Conservation (phyloP, 2,888 invertebrate genomes). For the Auanema sp. region DNA sequence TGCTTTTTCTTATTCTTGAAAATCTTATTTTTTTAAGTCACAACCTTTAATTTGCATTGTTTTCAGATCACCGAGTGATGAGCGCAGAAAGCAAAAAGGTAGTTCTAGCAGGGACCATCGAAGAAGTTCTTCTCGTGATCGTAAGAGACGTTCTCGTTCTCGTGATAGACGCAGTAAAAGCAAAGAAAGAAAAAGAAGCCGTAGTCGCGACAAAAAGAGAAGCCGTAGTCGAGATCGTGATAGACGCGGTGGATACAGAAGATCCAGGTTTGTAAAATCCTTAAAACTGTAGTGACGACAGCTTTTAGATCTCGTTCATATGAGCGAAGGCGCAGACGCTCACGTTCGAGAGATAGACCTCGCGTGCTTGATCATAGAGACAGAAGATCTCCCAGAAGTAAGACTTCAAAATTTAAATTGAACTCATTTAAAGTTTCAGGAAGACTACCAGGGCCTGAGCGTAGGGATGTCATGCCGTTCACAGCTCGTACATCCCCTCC, state of each 20-base stretch:
- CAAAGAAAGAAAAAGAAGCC: background rate
- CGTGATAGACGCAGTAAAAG: conserved; percentile 14
- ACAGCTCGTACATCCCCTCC: conserved; percentile 60
- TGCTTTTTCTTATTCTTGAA: conserved; percentile 3
- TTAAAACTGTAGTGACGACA: background rate
- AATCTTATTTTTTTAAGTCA: background rate
- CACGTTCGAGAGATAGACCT: conserved; percentile 22
- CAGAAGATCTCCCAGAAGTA: conserved; percentile 17
- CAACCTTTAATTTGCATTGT: background rate
- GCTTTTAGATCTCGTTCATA: conserved; percentile 11
- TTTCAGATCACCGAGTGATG: conserved; percentile 22
- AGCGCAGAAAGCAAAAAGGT: conserved; percentile 19
- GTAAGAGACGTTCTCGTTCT: conserved; percentile 21
- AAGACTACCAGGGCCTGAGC: conserved; percentile 76
- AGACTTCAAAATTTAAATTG: background rate
- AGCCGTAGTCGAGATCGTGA: conserved; percentile 34
- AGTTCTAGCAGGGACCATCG: conserved; percentile 25
- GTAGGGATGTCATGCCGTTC: conserved; percentile 65
- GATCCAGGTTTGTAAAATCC: background rate
- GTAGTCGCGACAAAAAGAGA: conserved; percentile 14
- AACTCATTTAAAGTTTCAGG: conserved; percentile 9
- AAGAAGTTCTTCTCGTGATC: conserved; percentile 18
- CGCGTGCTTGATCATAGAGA: conserved; percentile 20
- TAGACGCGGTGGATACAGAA: conserved; percentile 13
- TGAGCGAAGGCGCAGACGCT: conserved; percentile 24